Evolutionary conservation across 2,113 vertebrate genomes (phyloP), one percentile per base, ranked within the genome.

Genomic region (Periophthalmus modestus): DNA sequence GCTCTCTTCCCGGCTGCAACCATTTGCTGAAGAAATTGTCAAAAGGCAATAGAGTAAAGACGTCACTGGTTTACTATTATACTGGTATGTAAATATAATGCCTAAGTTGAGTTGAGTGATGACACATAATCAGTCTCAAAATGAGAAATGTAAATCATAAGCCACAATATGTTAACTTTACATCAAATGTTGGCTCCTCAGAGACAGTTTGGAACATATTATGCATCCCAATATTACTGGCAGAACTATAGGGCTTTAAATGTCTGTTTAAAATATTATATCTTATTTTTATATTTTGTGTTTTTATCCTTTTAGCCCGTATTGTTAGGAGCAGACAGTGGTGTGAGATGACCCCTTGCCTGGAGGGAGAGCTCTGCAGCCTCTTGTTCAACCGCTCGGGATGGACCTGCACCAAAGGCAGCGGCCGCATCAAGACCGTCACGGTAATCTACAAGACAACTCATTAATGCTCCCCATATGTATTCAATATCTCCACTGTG

Each of bases 331-430:
- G 90, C 83, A 92, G 92, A 72, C 94, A 95, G 92, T 95, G 94
- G 95, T 95, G 95, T 59, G 94, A 95, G 85, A 95, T 95, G 94
- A 86, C 87, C 57, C 94, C 94, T 24, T 95, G 95, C 79, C 81
- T 93, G 75, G 95, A 95, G 72, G 94, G 94, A 19, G 95, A 95
- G 85, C 89, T 92, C 81, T 95, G 94, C 82, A 92, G 93, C 63
- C 91, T 94, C 83, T 85, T 95, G 79, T 92, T 93, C 84, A 95
- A 95, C 88, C 90, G 91, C 74, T 95, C 94, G 0, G 94, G 95
- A 65, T 95, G 95, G 95, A 95, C 94, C 89, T 95, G 95, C 89
- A 94, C 92, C 87, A 93, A 88, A 73, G 93, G 88, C 84, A 92
- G 92, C 19, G 95, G 94, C 57, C 93, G 91, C 84, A 95, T 95